Evolutionary conservation across 2,113 vertebrate genomes (phyloP).

Genomic region (Naja naja): DNA sequence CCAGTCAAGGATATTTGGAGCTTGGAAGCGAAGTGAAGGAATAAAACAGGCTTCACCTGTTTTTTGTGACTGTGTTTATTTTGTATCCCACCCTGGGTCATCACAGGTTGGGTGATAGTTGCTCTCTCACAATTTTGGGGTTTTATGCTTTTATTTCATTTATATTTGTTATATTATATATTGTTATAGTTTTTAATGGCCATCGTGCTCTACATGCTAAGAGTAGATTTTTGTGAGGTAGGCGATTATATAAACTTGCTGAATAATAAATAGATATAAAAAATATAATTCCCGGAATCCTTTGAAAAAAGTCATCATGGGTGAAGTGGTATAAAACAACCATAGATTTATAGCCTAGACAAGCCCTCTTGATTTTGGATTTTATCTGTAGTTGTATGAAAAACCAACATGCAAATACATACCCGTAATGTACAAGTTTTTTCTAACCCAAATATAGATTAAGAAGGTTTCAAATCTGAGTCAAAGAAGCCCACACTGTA

Average conservation of each 20-base stretch:
- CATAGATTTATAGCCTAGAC: background rate
- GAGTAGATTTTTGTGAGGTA: background rate
- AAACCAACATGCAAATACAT: too few relatives aligned
- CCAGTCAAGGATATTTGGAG: too few relatives aligned
- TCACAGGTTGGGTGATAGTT: background rate
- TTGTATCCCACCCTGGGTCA: too few relatives aligned
- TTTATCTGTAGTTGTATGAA: background rate
- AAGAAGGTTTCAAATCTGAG: background rate
- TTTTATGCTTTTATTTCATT: background rate
- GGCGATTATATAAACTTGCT: background rate
- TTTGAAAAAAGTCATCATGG: background rate
- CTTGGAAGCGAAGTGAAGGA: too few relatives aligned
- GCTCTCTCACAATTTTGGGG: background rate
- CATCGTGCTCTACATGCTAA: background rate
- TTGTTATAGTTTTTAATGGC: background rate
- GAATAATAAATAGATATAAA: background rate
- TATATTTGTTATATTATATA: background rate
- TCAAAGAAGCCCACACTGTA: constrained; percentile 16
- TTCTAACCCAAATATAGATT: background rate
- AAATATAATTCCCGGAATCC: background rate
- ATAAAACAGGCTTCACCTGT: too few relatives aligned
- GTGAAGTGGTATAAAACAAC: background rate
- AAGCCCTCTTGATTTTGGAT: background rate
- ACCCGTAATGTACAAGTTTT: background rate
- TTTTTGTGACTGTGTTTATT: too few relatives aligned